Percentiles rank a stretch among this genome's conserved stretches.
Evolutionary conservation across 1,140 invertebrate species (phyloP).

Genomic region (Drosophila tropicalis): DNA sequence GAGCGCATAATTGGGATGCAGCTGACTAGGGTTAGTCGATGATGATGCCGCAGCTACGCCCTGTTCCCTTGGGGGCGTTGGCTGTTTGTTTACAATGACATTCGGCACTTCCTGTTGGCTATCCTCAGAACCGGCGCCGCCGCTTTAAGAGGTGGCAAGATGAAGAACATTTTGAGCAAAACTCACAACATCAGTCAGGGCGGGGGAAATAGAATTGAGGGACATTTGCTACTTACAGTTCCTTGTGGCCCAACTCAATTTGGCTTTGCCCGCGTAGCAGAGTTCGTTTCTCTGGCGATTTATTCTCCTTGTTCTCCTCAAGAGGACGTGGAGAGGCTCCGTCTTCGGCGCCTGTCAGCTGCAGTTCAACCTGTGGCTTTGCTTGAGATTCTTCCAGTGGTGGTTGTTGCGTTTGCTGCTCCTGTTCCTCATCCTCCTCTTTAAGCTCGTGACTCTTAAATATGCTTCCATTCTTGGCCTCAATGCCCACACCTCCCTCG

Average conservation of each 20-base stretch:
- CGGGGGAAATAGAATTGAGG: constrained; percentile 22
- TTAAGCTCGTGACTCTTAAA: constrained; percentile 71
- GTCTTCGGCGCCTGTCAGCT: constrained; percentile 55
- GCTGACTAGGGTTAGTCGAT: constrained; percentile 43
- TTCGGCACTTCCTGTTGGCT: constrained; percentile 55
- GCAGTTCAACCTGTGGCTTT: constrained; percentile 44
- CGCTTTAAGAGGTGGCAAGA: constrained; percentile 39
- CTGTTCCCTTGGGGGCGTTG: constrained; percentile 66
- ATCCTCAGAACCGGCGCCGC: constrained; percentile 45
- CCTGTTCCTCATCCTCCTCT: constrained; percentile 70
- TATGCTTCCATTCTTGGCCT: constrained; percentile 50
- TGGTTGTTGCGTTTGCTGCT: constrained; percentile 33
- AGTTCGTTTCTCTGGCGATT: constrained; percentile 58
- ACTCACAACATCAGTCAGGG: constrained; percentile 11
- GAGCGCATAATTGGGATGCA: constrained; percentile 70
- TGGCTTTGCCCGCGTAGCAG: constrained; percentile 74
- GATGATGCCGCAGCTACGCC: constrained; percentile 22
- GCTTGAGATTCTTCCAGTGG: constrained; percentile 9
- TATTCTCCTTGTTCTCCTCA: constrained; percentile 74
- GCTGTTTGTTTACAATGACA: constrained; percentile 78
- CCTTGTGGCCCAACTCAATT: constrained; percentile 67
- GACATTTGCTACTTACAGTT: constrained; percentile 66
- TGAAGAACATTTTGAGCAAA: constrained; percentile 21
- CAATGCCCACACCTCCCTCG: constrained; percentile 64
- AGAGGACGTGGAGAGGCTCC: constrained; percentile 56